A percentile compares a stretch with the other conserved stretches of the same genome.
These are phyloP conservation scores for Himalopsyche japonica DNA, from an alignment of 2,888 invertebrate genomes.

Conservation along the genomic window DNA sequence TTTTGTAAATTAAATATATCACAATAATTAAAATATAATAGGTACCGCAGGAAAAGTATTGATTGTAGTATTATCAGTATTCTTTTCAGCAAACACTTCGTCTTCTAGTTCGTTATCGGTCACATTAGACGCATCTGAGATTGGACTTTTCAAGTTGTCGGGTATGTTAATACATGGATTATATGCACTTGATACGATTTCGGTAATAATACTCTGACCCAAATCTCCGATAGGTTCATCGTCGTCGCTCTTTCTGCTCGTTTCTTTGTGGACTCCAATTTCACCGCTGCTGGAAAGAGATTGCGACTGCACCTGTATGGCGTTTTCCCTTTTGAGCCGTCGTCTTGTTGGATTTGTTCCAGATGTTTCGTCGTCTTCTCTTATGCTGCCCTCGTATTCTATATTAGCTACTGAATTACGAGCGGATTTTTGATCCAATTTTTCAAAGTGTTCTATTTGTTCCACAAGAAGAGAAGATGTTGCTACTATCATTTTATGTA, in stretches of 20 bases:
- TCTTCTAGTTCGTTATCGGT: background rate
- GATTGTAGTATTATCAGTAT: background rate
- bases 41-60: background rate
- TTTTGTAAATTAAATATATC: no score
- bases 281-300: constrained; percentile 42
- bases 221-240: constrained; percentile 44
- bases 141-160: constrained; percentile 8
- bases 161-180: constrained; percentile 16
- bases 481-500: constrained; percentile 34
- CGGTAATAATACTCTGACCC: constrained; percentile 37
- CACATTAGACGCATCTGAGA: background rate
- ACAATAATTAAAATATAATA: background rate
- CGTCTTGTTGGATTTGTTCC: constrained; percentile 51
- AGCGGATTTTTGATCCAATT: constrained; percentile 19
- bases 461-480: constrained; percentile 32
- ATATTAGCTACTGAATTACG: constrained; percentile 20
- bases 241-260: constrained; percentile 56
- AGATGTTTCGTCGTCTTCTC: constrained; percentile 18
- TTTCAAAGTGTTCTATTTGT: constrained; percentile 38
- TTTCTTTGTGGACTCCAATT: constrained; percentile 50
- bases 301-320: constrained; percentile 57
- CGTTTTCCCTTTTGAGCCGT: constrained; percentile 57
- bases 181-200: constrained; percentile 33
- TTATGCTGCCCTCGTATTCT: constrained; percentile 28
- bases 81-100: background rate